Base-by-base conservation (phyloP, 53 echinoderm and acorn worm genomes). In the Holothuria scabra region DNA sequence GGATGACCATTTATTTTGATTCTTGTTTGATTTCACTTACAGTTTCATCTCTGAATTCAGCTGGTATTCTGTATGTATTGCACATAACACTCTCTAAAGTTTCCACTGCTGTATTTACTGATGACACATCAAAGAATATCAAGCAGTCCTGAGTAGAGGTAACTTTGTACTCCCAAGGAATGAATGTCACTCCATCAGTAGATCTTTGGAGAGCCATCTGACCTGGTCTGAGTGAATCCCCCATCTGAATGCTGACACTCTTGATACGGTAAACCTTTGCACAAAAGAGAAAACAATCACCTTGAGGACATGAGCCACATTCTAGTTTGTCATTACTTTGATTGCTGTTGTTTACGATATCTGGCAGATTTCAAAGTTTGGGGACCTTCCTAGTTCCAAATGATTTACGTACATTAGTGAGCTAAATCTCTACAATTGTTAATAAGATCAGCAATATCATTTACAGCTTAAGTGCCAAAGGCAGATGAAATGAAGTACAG, bases 141-240 rank as follows among this genome's bases (percentile, higher is more conserved):
- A 48, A 16, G 65, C 97, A 97, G 31, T 94, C 84, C 13, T 59
- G 30, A 58, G 46, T 62, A 2, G 41, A 55, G 12, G 90, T 41
- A 22, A 97, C 97, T 86, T 90, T 86, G 67, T 94, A 90, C 56
- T 85, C 65, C 94, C 94, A 92, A 3, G 80, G 90, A 16, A 29
- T 84, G 71, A 88, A 97, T 20, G 64, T 64, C n/a, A 86, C 46
- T n/a, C 94, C 92, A 69, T 97, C 90, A 4, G 13, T 23, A 28
- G 97, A 97, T 49, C 88, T 90, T 68, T 84, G 71, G 38, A 97
- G 33, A 0, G 81, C 87, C 66, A 97, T 85, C 67, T 94, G 92
- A 26, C 67, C 82, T 14, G 97, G 97, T 20, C 97, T 79, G 28
- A 88, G 88, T 2, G 97, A 90, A 60, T 97, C 97, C 8, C 97